These are phyloP conservation scores for Pseudopodoces humilis DNA, from an alignment of 2,113 vertebrate genomes.

Conservation along the genomic window DNA sequence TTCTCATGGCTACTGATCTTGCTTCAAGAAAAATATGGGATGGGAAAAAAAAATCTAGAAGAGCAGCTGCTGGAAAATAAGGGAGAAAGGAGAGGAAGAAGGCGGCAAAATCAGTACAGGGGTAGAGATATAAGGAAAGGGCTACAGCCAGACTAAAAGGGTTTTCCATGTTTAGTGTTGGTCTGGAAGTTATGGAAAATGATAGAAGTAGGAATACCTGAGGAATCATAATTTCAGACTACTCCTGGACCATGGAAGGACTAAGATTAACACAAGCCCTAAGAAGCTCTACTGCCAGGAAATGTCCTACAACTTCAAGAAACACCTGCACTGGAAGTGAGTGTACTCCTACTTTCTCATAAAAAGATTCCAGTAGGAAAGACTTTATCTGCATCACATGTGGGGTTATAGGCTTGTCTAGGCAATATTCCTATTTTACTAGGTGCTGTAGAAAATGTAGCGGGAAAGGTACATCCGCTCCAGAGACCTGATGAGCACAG, in stretches of 20 bases:
- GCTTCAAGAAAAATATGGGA: neutral
- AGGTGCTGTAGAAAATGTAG: neutral
- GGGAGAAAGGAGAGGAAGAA: neutral
- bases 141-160: neutral
- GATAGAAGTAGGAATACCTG: neutral
- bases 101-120: neutral
- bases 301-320: neutral
- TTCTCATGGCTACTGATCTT: neutral
- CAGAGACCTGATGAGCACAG: neutral
- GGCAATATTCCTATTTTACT: neutral
- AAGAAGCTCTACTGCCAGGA: neutral
- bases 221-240: neutral
- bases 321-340: neutral
- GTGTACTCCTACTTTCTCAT: neutral
- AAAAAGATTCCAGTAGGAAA: neutral
- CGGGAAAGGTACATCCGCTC: neutral
- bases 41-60: neutral
- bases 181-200: neutral
- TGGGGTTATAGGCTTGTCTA: neutral
- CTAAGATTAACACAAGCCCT: neutral
- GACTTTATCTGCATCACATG: neutral
- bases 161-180: rapidly evolving
- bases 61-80: neutral
- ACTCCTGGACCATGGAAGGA: neutral
- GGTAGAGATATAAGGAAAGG: neutral